Evolutionary conservation across 2,113 vertebrate genomes (phyloP).

Genomic region (Eurypyga helias): DNA sequence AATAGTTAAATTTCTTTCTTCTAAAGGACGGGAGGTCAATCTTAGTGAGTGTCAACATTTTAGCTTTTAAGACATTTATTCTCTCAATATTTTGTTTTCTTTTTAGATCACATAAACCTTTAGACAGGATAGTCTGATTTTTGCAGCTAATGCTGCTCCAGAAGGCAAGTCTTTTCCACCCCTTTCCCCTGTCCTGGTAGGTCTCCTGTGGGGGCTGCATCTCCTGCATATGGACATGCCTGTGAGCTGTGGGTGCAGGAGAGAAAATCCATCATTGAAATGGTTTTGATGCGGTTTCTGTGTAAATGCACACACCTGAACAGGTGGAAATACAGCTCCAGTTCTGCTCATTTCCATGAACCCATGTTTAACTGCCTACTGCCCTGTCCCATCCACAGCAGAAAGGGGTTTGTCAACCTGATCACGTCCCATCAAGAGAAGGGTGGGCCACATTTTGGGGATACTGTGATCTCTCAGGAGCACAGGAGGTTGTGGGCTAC

Average conservation of each 20-base stretch:
- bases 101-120: neutral
- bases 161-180: neutral
- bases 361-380: neutral
- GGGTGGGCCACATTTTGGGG: neutral
- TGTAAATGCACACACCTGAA: neutral
- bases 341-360: neutral
- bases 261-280: neutral
- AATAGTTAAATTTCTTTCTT: neutral
- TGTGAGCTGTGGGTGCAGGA: neutral
- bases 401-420: neutral
- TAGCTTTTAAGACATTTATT: neutral
- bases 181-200: neutral
- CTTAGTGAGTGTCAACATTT: neutral
- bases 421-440: neutral
- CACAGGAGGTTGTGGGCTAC: neutral
- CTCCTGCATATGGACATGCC: neutral
- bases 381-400: neutral
- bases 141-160: neutral
- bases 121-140: neutral
- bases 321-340: neutral
- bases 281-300: neutral
- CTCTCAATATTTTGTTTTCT: neutral
- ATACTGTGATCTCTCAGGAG: neutral
- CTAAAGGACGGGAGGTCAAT: neutral
- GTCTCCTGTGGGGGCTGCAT: neutral